Conservation (phyloP, 2,113 vertebrate species). For the Lepus europaeus region DNA sequence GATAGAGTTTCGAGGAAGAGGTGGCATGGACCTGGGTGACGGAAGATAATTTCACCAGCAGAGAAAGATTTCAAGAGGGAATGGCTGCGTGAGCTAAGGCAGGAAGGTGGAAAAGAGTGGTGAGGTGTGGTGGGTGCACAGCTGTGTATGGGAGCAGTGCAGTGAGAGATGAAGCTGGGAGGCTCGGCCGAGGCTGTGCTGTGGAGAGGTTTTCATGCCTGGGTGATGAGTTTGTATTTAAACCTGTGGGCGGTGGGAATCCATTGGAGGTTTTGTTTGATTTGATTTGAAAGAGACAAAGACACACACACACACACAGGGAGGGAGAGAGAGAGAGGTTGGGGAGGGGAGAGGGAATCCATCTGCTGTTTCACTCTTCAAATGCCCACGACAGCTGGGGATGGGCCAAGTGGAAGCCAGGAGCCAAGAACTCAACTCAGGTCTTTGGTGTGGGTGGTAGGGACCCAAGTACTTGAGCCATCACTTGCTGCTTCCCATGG, state of each 20-base stretch:
- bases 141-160: not conserved
- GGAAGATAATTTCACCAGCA: not conserved
- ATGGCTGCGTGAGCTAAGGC: not conserved
- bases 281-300: too few species aligned
- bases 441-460: too few species aligned
- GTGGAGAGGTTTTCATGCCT: not conserved
- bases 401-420: too few species aligned
- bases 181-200: not conserved
- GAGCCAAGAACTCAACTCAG: too few species aligned
- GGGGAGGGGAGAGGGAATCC: too few species aligned
- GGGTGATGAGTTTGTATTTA: not conserved
- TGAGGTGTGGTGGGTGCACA: too few species aligned
- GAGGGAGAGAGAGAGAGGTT: too few species aligned
- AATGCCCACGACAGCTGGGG: too few species aligned
- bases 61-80: not conserved
- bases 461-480: too few species aligned
- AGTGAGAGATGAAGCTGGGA: not conserved
- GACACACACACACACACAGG: too few species aligned
- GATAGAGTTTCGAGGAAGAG: not conserved
- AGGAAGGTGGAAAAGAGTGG: not conserved
- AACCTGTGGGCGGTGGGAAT: not conserved
- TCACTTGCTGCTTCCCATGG: too few species aligned
- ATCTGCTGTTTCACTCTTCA: too few species aligned
- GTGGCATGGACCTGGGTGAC: not conserved
- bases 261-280: not conserved